Evolutionary conservation across 2,113 vertebrate genomes (phyloP).

Genomic region (Rhabdomys dilectus): DNA sequence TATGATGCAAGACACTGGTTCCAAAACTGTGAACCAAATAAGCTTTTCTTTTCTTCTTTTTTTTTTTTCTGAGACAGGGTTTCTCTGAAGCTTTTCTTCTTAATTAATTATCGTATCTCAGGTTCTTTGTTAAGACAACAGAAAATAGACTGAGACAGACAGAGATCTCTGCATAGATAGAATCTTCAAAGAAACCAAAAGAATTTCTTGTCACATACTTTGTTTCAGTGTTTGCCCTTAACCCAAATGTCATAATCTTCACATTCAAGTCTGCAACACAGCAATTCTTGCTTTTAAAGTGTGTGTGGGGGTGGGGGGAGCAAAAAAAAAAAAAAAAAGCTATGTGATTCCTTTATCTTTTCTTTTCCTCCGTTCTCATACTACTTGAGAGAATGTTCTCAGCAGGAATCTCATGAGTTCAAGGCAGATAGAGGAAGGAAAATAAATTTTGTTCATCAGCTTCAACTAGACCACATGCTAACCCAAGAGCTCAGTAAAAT

Average conservation of each 20-base stretch:
- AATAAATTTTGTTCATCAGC: conserved; percentile 46
- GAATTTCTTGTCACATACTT: neutral
- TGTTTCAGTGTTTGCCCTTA: conserved; percentile 17
- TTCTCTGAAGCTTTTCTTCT: neutral
- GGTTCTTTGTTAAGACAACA: neutral
- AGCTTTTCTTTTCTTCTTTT: neutral
- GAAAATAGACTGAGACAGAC: neutral
- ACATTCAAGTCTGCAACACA: conserved; percentile 28
- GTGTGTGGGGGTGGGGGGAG: fast-evolving
- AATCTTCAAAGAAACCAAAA: conserved; percentile 23
- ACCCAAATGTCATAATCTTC: conserved; percentile 26
- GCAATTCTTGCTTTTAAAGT: neutral
- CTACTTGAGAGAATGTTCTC: neutral
- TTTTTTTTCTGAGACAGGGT: too few species aligned
- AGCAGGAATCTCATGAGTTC: neutral
- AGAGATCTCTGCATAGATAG: neutral
- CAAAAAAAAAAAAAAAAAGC: neutral
- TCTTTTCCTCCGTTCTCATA: neutral
- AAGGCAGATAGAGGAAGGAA: neutral
- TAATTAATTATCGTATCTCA: neutral
- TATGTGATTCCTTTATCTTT: neutral
- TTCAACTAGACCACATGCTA: conserved; percentile 28
- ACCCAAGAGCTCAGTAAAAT: conserved; percentile 36
- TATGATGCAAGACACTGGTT: neutral
- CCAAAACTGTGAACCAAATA: conserved; percentile 23